phyloP scores from a whole-genome alignment of 2,113 vertebrate genomes.

The Nothobranchius kuhntae region DNA sequence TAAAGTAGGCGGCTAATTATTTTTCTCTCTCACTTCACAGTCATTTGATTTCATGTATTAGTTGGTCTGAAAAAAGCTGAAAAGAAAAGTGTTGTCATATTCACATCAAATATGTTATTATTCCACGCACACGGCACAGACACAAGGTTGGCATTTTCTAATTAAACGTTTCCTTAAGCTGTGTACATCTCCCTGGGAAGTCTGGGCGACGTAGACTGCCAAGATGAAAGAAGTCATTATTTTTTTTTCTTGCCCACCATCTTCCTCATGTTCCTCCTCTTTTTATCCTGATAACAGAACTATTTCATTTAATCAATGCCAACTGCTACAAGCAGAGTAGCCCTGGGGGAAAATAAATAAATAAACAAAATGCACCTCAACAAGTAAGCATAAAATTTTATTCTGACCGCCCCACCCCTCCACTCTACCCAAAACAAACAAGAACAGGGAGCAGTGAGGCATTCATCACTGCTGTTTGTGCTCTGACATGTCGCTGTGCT shows the following conservation, averaged over 20 bases:
- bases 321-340: conserved; percentile 47
- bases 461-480: conserved; percentile 71
- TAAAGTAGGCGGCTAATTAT: conserved; percentile 59
- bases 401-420: conserved; percentile 13
- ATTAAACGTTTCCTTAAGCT: conserved; percentile 78
- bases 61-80: conserved; percentile 36
- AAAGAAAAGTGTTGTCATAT: conserved; percentile 55
- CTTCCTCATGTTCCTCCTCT: conserved; percentile 50
- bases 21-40: conserved; percentile 57
- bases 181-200: conserved; percentile 71
- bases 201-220: conserved; percentile 57
- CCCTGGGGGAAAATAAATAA: conserved; percentile 28
- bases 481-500: conserved; percentile 70
- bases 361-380: conserved; percentile 64
- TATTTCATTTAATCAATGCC: conserved; percentile 68
- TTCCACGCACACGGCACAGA: conserved; percentile 63
- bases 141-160: conserved; percentile 73
- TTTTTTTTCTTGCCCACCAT: conserved; percentile 59
- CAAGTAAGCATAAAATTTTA: conserved; percentile 68
- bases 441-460: conserved; percentile 52
- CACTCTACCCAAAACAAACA: conserved; percentile 49
- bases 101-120: conserved; percentile 65
- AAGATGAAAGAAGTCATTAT: conserved; percentile 78
- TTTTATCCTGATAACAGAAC: conserved; percentile 73
- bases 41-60: conserved; percentile 60